phyloP scores from a whole-genome alignment of 2,113 vertebrate species.

The Muntiacus muntjak region DNA sequence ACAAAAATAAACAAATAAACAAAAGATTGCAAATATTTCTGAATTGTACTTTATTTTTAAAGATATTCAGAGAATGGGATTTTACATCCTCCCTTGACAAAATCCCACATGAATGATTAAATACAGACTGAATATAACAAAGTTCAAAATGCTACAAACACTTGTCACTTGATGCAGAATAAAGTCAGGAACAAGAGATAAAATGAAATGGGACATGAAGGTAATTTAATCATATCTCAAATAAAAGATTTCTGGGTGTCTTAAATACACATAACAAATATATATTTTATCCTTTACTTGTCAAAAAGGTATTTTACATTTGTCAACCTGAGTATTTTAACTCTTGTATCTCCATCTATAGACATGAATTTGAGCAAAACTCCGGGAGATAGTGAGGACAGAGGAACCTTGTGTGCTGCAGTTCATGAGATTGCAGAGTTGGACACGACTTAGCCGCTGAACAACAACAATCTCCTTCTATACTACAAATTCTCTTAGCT shows the following conservation, averaged over 20 bases:
- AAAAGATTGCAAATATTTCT: not conserved
- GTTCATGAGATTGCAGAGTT: not conserved
- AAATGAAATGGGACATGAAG: not conserved
- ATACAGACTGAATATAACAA: not conserved
- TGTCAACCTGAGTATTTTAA: not conserved
- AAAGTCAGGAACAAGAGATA: not conserved
- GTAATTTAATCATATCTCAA: not conserved
- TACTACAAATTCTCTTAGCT: not conserved
- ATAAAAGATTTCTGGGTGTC: not conserved
- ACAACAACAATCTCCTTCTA: not conserved
- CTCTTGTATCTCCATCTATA: not conserved
- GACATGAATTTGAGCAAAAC: not conserved
- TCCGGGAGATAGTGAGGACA: not conserved
- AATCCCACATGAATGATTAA: not conserved
- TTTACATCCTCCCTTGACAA: not conserved
- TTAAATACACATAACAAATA: not conserved
- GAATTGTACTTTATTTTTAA: not conserved
- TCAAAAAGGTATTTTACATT: slow-evolving; percentile 6
- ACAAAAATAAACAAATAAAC: not conserved
- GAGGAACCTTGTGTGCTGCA: not conserved
- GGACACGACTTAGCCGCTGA: not conserved
- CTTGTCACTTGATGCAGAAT: not conserved
- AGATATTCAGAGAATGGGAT: not conserved
- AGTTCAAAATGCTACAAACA: not conserved
- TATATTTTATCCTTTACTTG: not conserved